Base-by-base conservation (phyloP, 2,888 invertebrate genomes). In the Melitaea athalia region DNA sequence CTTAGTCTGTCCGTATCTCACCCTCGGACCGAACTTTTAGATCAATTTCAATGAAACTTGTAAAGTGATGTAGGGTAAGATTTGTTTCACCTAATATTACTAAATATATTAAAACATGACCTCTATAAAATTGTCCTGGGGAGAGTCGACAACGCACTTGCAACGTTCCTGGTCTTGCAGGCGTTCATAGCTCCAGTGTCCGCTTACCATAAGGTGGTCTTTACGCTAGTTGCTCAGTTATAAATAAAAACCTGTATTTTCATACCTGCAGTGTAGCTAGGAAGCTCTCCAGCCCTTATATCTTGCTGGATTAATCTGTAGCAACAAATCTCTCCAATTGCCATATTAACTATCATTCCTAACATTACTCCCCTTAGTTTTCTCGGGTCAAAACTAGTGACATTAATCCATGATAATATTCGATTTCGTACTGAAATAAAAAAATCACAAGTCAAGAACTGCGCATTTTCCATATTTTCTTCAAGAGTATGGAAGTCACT, bases 221-320 rank as follows among this genome's bases (percentile, higher is more conserved):
- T 1, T 24, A 24, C 24, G 24, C 24, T 24, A 24, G 1, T 24
- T 24, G 24, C 1, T 24, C 24, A 3, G 24, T 24, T 15, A 53
- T 15, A 53, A 53, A n/a, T 15, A 3, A 11, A n/a, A 50, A 17
- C 8, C 5, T 50, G 5, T 15, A 15, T 50, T 50, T 15, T 24
- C 11, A 60, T 64, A 76, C 75, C 76, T 7, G 65, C 64, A 17
- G 63, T 50, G 38, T 69, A 71, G 1, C 52, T 59, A 1, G 74
- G 72, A 11, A 75, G 59, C 6, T 75, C 64, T 11, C 76, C 76
- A 3, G 67, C 66, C 6, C 42, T 66, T 3, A 75, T 63, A 42
- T 72, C 72, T 55, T 72, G 68, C 38, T 67, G 57, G 15, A 77
- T 62, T 0, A 77, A 59, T 45, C 63, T 73, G 67, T 74, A 76